Conservation (phyloP, 2,113 vertebrate species). For the Phylloscopus trochiloides region DNA sequence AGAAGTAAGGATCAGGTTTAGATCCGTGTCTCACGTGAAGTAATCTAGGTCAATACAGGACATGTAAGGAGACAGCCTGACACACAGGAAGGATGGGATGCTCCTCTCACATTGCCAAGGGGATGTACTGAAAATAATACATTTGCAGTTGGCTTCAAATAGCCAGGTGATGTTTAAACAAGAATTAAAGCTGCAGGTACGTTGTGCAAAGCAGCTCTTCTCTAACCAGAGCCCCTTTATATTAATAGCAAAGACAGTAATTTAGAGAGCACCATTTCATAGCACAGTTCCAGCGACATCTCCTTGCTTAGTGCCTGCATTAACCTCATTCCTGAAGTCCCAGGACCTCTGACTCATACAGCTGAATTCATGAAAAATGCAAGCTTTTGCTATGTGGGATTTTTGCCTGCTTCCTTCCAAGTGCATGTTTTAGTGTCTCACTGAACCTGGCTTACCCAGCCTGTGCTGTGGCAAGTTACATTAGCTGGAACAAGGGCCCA, state of each 20-base stretch:
- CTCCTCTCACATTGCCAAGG: not conserved
- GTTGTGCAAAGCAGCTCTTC: not conserved
- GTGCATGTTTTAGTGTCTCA: not conserved
- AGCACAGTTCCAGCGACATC: not conserved
- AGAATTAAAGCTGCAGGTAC: not conserved
- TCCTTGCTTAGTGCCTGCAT: not conserved
- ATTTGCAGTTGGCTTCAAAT: not conserved
- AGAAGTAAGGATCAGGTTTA: not conserved
- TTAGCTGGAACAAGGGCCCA: not conserved
- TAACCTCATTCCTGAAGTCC: slow-evolving; percentile 57
- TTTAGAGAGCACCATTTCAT: not conserved
- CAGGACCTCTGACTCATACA: slow-evolving; percentile 37
- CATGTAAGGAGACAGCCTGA: not conserved
- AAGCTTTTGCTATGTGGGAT: not conserved
- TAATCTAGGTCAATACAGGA: not conserved
- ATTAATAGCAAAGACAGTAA: not conserved
- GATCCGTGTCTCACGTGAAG: not conserved
- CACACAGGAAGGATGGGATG: not conserved
- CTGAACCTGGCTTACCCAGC: not conserved
- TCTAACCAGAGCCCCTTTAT: not conserved
- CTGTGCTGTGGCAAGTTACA: not conserved
- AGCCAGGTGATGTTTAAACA: not conserved
- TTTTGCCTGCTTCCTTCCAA: not conserved
- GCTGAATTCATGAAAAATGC: slow-evolving; percentile 44
- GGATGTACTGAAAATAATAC: not conserved